phyloP scores from a whole-genome alignment of 2,888 invertebrate species.

The Alentia gelatinosa region DNA sequence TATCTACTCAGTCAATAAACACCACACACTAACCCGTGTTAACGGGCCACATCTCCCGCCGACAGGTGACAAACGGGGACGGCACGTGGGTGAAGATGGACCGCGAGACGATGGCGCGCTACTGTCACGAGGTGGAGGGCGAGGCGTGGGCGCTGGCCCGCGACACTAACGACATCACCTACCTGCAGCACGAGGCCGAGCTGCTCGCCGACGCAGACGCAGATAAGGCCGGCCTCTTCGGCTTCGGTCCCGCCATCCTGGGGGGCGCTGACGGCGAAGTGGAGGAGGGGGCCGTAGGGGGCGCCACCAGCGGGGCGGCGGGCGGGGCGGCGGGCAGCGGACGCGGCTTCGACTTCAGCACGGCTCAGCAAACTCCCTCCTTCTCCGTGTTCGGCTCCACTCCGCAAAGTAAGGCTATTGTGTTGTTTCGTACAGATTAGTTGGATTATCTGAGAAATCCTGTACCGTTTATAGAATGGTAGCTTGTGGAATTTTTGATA shows the following conservation, averaged over 20 bases:
- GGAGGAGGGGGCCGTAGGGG: not conserved
- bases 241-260: constrained; percentile 82
- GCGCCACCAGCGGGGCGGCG: not conserved
- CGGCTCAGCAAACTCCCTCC: constrained; percentile 74
- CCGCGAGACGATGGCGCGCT: constrained; percentile 86
- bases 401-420: not conserved
- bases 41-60: too few relatives aligned
- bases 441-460: too few relatives aligned
- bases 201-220: constrained; percentile 82
- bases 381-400: constrained; percentile 56
- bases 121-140: constrained; percentile 85
- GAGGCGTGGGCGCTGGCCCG: constrained; percentile 88
- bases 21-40: too few relatives aligned
- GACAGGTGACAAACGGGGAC: constrained; percentile 94
- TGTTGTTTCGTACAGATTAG: too few relatives aligned
- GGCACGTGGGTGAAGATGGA: constrained; percentile 96
- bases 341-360: constrained; percentile 85
- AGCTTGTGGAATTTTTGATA: too few relatives aligned
- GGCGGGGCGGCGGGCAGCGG: not conserved
- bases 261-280: constrained; percentile 31
- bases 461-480: too few relatives aligned
- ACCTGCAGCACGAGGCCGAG: constrained; percentile 84
- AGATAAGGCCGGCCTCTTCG: constrained; percentile 84
- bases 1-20: too few relatives aligned
- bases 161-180: constrained; percentile 84